A percentile compares a stretch with the other conserved stretches of the same genome.
Conservation (phyloP, 2,888 invertebrate species). For the Parthenolecanium corni region DNA sequence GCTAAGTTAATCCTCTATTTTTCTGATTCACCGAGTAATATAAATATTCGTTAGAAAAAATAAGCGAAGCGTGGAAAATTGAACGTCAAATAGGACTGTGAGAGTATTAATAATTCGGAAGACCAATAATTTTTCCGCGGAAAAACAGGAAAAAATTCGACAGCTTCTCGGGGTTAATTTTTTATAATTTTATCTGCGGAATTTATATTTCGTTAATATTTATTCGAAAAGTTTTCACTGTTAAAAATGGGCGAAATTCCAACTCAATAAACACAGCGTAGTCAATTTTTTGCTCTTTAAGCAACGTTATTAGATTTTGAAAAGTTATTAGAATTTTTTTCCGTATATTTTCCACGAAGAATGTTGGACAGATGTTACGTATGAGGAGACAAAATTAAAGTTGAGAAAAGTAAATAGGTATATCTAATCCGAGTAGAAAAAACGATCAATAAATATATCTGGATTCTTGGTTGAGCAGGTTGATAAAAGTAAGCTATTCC, state of each 20-base stretch:
- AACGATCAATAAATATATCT: too few relatives aligned
- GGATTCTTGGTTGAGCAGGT: too few relatives aligned
- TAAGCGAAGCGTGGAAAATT: constrained; percentile 15
- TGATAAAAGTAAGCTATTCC: too few relatives aligned
- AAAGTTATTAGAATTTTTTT: too few relatives aligned
- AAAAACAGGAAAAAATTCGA: background rate
- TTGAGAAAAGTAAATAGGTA: too few relatives aligned
- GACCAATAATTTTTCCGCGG: constrained; percentile 2
- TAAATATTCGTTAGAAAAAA: constrained; percentile 4
- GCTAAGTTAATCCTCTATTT: too few relatives aligned
- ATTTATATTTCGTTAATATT: background rate
- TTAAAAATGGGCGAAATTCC: constrained; percentile 7
- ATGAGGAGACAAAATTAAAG: too few relatives aligned
- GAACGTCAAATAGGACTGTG: background rate
- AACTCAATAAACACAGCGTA: background rate
- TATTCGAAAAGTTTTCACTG: constrained; percentile 13
- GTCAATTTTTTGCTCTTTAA: too few relatives aligned
- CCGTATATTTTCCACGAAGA: too few relatives aligned
- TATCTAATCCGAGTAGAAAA: too few relatives aligned
- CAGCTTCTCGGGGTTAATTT: constrained; percentile 1
- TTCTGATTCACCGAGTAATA: constrained; percentile 3
- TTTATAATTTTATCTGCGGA: constrained; percentile 13
- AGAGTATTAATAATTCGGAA: constrained; percentile 12
- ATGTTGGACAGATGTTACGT: too few relatives aligned
- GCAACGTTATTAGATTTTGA: too few relatives aligned